Percentiles rank a stretch among this genome's conserved stretches.
Evolutionary conservation across 1,140 invertebrate genomes (phyloP).

Genomic region (Cydia fagiglandana): DNA sequence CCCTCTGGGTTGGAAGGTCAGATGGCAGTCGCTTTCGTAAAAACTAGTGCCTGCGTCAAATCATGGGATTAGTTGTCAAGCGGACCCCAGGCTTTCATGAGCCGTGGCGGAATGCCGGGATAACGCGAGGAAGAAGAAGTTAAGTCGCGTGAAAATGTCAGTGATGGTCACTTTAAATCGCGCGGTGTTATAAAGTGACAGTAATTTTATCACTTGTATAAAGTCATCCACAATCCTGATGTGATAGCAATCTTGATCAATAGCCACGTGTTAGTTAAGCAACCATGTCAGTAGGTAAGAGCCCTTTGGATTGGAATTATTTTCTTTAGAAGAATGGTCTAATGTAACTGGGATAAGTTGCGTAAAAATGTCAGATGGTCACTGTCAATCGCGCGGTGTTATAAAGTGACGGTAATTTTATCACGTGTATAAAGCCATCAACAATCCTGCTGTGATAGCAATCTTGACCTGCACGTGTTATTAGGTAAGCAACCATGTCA

Average conservation of each 20-base stretch:
- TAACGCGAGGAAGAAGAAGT: no score
- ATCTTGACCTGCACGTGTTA: not conserved
- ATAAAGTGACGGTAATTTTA: not conserved
- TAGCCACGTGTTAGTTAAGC: not conserved
- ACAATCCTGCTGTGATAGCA: not conserved
- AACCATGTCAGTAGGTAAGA: not conserved
- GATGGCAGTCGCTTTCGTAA: no score
- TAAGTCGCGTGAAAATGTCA: no score
- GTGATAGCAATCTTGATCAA: not conserved
- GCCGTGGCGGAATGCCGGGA: no score
- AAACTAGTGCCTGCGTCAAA: no score
- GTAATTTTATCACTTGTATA: no score
- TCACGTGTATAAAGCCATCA: no score
- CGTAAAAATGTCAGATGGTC: not conserved
- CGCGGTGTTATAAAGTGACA: not conserved
- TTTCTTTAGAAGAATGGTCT: not conserved
- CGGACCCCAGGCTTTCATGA: no score
- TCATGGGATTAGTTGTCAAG: no score
- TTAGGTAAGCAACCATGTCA: slow-evolving; percentile 6
- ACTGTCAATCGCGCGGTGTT: not conserved
- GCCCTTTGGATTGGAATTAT: not conserved
- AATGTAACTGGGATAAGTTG: slow-evolving; percentile 2
- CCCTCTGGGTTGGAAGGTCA: no score
- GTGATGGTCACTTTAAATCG: no score
- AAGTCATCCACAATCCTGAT: no score